Percentiles rank a stretch among this genome's conserved stretches.
Conservation (phyloP, 2,888 invertebrate species). For the Neelides folsomi region DNA sequence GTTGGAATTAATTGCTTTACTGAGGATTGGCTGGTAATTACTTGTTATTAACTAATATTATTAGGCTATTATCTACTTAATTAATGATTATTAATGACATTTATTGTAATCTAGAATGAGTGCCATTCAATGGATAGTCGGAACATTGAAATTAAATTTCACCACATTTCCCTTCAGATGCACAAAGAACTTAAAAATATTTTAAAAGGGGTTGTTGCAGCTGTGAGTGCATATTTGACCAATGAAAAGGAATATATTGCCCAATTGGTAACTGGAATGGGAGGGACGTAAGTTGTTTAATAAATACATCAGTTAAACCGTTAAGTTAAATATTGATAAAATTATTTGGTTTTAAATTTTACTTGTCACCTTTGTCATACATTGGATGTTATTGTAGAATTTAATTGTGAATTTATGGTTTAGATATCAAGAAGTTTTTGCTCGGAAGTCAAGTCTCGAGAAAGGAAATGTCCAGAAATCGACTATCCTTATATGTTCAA, state of each 20-base stretch:
- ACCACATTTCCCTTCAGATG: conserved; percentile 10
- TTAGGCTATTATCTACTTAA: background rate
- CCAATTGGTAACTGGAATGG: conserved; percentile 54
- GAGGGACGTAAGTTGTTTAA: conserved; percentile 49
- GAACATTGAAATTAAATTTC: conserved; percentile 8
- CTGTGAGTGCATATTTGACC: conserved; percentile 62
- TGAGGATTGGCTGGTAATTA: conserved; percentile 27
- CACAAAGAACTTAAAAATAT: conserved; percentile 10
- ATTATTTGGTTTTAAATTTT: too few relatives aligned
- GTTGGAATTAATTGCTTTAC: conserved; percentile 7
- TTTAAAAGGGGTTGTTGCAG: conserved; percentile 57
- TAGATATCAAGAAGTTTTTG: conserved; percentile 54
- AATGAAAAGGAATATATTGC: conserved; percentile 60
- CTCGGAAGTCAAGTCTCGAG: conserved; percentile 41
- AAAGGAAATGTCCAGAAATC: conserved; percentile 48
- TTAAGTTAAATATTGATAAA: too few relatives aligned
- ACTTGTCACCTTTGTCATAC: too few relatives aligned
- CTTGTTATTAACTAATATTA: background rate
- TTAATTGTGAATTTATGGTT: too few relatives aligned
- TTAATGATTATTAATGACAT: conserved; percentile 1
- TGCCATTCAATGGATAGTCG: conserved; percentile 11
- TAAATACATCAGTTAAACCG: conserved; percentile 7
- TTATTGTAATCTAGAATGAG: conserved; percentile 15
- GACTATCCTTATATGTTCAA: conserved; percentile 67
- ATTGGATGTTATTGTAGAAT: too few relatives aligned